phyloP scores from a whole-genome alignment of 2,797 vertebrate genomes.

The Hippoglossus hippoglossus region DNA sequence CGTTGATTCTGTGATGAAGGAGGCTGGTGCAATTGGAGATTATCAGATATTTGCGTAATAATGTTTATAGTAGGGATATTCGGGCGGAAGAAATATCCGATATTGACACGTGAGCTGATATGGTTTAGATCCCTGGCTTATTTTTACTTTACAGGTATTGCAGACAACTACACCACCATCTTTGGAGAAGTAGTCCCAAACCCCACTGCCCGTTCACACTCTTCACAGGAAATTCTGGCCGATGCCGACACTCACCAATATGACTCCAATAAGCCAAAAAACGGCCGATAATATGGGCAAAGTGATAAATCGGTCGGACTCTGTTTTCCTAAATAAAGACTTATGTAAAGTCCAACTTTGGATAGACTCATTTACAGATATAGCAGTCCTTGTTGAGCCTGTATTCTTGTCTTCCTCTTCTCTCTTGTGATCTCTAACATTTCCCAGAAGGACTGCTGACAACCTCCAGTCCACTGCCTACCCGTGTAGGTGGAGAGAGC shows the following conservation, averaged over 20 bases:
- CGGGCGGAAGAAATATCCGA: too few species aligned
- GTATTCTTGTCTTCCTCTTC: constrained; percentile 2
- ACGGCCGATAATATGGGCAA: too few species aligned
- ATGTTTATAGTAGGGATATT: background rate
- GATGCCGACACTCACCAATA: too few species aligned
- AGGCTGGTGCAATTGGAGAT: background rate
- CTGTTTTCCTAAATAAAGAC: background rate
- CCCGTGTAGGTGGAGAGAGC: constrained; percentile 67
- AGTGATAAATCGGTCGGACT: too few species aligned
- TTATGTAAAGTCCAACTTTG: background rate
- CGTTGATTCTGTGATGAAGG: background rate
- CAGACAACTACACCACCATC: too few species aligned
- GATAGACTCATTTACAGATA: background rate
- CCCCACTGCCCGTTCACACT: too few species aligned
- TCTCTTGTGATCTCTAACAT: constrained; percentile 22
- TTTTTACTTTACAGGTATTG: too few species aligned
- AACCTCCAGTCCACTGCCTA: constrained; percentile 24
- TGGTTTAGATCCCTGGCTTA: too few species aligned
- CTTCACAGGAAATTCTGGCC: too few species aligned
- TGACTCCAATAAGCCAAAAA: too few species aligned
- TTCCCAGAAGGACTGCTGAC: constrained; percentile 34
- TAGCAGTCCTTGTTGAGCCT: background rate
- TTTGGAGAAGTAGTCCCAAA: too few species aligned
- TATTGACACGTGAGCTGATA: too few species aligned
- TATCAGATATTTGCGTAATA: background rate